A percentile compares a stretch with the other conserved stretches of the same genome.
phyloP scores from a whole-genome alignment of 1,140 invertebrate species.

The Odontomachus brunneus region DNA sequence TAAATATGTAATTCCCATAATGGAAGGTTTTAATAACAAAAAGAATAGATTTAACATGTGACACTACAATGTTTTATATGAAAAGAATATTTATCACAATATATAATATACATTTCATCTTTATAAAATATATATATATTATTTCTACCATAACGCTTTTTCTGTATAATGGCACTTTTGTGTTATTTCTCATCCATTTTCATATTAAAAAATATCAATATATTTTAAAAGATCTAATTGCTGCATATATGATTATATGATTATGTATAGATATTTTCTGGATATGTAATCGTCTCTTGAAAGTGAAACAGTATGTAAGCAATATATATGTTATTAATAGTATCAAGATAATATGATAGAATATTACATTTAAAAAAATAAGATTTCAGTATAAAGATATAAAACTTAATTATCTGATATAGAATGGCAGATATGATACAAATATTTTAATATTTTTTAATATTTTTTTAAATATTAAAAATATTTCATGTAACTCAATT shows the following conservation, averaged over 20 bases:
- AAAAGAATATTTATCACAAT: constrained; percentile 18
- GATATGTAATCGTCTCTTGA: not conserved
- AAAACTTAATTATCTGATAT: not conserved
- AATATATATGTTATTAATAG: not conserved
- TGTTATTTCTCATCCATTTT: not conserved
- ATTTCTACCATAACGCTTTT: not conserved
- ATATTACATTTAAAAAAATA: not conserved
- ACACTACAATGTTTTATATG: constrained; percentile 39
- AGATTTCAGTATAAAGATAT: not conserved
- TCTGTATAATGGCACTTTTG: too few relatives aligned
- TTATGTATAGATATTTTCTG: not conserved
- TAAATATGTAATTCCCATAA: constrained; percentile 14
- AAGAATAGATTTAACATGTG: constrained; percentile 24
- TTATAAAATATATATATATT: constrained; percentile 20
- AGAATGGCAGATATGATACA: not conserved
- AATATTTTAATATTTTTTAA: not conserved
- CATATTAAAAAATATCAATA: constrained; percentile 4
- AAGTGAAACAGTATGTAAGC: not conserved
- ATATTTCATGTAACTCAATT: not conserved
- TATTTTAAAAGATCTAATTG: constrained; percentile 11
- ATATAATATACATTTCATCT: constrained; percentile 9
- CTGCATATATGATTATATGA: not conserved
- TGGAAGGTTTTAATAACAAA: constrained; percentile 29
- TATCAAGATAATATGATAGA: too few relatives aligned
- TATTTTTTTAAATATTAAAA: not conserved